Evolutionary conservation across 2,888 invertebrate genomes (phyloP).

Genomic region (Cheilosia urbana): DNA sequence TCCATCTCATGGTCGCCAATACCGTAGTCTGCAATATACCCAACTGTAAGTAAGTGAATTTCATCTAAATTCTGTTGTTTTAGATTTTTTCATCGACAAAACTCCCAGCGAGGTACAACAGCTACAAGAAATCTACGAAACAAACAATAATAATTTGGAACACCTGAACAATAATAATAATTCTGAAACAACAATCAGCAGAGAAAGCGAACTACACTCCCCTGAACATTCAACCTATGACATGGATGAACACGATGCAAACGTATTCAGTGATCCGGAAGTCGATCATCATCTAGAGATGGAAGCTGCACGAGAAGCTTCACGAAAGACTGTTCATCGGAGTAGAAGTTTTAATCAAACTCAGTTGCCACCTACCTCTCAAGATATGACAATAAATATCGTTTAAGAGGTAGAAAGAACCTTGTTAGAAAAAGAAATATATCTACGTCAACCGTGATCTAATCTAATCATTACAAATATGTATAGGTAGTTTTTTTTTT

Average conservation of each 20-base stretch:
- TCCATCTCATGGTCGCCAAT: not conserved
- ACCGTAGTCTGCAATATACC: not conserved
- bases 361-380: not conserved
- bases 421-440: slow-evolving; percentile 26
- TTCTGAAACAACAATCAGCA: slow-evolving; percentile 28
- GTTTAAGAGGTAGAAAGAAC: slow-evolving; percentile 27
- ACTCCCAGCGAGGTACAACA: slow-evolving; percentile 75
- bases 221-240: slow-evolving; percentile 42
- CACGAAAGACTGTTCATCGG: slow-evolving; percentile 43
- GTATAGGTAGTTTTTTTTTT: slow-evolving; percentile 23
- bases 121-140: slow-evolving; percentile 44
- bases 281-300: slow-evolving; percentile 78
- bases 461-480: slow-evolving; percentile 31
- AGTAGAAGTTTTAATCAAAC: slow-evolving; percentile 50
- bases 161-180: slow-evolving; percentile 43
- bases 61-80: slow-evolving; percentile 14
- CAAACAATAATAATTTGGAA: slow-evolving; percentile 52
- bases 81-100: slow-evolving; percentile 82
- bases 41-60: not conserved
- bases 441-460: slow-evolving; percentile 51
- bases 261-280: slow-evolving; percentile 79
- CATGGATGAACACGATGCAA: slow-evolving; percentile 77
- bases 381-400: slow-evolving; percentile 51
- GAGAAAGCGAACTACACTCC: slow-evolving; percentile 2
- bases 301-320: slow-evolving; percentile 52